A percentile compares a stretch with the other conserved stretches of the same genome.
These are phyloP conservation scores for Hofmannophila pseudospretella DNA, from an alignment of 2,888 invertebrate genomes.

Conservation along the genomic window DNA sequence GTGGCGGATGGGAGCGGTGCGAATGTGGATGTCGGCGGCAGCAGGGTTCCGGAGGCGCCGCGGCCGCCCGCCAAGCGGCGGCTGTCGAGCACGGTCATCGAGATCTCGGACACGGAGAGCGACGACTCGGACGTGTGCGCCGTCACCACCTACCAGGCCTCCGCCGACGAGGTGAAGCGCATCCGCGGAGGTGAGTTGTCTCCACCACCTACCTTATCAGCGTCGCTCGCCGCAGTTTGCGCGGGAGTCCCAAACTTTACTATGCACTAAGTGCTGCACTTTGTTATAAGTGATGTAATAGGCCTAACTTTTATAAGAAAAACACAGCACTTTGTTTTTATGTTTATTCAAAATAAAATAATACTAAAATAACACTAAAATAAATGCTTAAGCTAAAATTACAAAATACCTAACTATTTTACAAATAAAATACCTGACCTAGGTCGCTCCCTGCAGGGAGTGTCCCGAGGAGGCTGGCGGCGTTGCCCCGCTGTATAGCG, in stretches of 20 bases:
- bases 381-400: no score
- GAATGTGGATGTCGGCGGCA: constrained; percentile 28
- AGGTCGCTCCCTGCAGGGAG: no score
- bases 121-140: constrained; percentile 75
- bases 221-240: constrained; percentile 23
- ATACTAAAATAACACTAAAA: no score
- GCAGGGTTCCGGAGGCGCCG: constrained; percentile 30
- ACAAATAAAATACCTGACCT: no score
- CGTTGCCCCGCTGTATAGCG: no score
- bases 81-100: constrained; percentile 43
- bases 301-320: no score
- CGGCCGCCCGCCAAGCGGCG: constrained; percentile 53
- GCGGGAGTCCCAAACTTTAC: constrained; percentile 48
- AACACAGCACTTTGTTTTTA: no score
- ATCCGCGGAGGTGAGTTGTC: constrained; percentile 69
- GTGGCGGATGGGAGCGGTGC: constrained; percentile 28
- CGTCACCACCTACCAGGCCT: constrained; percentile 68
- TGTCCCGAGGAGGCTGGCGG: no score
- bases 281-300: no score
- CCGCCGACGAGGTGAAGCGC: constrained; percentile 70
- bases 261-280: no score
- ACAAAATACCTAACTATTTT: no score
- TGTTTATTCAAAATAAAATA: no score
- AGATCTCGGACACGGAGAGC: constrained; percentile 70
- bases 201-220: constrained; percentile 15